Percentiles rank a stretch among this genome's conserved stretches.
phyloP scores from a whole-genome alignment of 23 tunicate species.

The Clavelina lepadiformis region DNA sequence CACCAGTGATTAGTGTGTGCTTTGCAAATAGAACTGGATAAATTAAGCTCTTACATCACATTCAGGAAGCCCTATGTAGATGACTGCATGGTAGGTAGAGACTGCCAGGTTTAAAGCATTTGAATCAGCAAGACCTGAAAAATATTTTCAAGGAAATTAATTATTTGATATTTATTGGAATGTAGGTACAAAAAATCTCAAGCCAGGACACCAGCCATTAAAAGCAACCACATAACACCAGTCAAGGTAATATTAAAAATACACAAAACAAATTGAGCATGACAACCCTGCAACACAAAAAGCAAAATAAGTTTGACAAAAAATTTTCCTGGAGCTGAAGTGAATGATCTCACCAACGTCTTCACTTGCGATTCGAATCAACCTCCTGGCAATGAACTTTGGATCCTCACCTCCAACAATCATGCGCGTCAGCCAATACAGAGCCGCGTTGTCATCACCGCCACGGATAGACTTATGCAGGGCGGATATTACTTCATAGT shows the following conservation, averaged over 20 bases:
- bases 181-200: too few relatives aligned
- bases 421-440: conserved; percentile 78
- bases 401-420: conserved; percentile 85
- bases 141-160: background rate
- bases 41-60: conserved; percentile 68
- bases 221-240: background rate
- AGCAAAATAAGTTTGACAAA: background rate
- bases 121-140: conserved; percentile 69
- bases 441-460: conserved; percentile 71
- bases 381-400: conserved; percentile 48
- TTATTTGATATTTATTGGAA: background rate
- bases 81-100: conserved; percentile 51
- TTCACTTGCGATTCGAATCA: conserved; percentile 77
- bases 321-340: background rate
- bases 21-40: background rate
- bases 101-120: conserved; percentile 62
- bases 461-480: conserved; percentile 80
- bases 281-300: background rate
- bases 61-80: conserved; percentile 76
- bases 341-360: conserved; percentile 41
- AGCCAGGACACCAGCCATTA: too few relatives aligned
- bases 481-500: conserved; percentile 68
- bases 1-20: background rate
- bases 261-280: background rate
- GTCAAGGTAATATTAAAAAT: background rate